These are phyloP conservation scores for Ascaphus truei DNA, from an alignment of 2,113 vertebrate genomes.

Conservation along the genomic window DNA sequence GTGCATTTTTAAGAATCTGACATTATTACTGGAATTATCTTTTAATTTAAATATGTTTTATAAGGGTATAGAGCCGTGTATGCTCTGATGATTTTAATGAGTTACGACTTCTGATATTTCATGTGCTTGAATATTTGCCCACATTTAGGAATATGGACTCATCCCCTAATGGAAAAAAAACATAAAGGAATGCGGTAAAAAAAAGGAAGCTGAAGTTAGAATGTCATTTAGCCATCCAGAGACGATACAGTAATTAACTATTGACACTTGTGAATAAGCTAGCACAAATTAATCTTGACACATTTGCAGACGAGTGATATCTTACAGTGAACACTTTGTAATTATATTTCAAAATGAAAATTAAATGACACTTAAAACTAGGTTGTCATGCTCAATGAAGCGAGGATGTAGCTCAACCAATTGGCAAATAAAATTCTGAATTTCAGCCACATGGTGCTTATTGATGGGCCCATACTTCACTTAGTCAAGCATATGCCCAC, in stretches of 20 bases:
- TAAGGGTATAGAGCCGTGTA: conserved; percentile 69
- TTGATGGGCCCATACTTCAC: conserved; percentile 59
- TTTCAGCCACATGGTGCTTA: conserved; percentile 70
- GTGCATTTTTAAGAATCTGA: conserved; percentile 69
- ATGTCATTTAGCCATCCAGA: conserved; percentile 98
- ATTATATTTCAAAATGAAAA: conserved; percentile 99
- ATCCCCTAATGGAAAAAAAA: conserved; percentile 75
- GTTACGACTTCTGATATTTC: conserved; percentile 76
- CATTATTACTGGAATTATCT: conserved; percentile 77
- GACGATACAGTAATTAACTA: conserved; percentile 99
- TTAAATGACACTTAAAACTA: conserved; percentile 99
- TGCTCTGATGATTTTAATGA: conserved; percentile 81
- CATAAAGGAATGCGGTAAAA: conserved; percentile 73
- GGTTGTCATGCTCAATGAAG: conserved; percentile 98
- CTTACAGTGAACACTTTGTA: conserved; percentile 99
- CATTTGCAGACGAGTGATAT: conserved; percentile 99
- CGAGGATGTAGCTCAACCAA: conserved; percentile 74
- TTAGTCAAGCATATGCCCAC: conserved; percentile 57
- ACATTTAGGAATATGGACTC: conserved; percentile 74
- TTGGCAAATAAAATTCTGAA: conserved; percentile 75
- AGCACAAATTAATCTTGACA: conserved; percentile 99
- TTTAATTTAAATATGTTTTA: conserved; percentile 75
- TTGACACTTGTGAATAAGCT: conserved; percentile 99
- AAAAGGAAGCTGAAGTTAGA: conserved; percentile 68
- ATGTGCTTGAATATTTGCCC: conserved; percentile 78